These are phyloP conservation scores for Diarsia mendica DNA, from an alignment of 2,888 invertebrate genomes.

Conservation along the genomic window DNA sequence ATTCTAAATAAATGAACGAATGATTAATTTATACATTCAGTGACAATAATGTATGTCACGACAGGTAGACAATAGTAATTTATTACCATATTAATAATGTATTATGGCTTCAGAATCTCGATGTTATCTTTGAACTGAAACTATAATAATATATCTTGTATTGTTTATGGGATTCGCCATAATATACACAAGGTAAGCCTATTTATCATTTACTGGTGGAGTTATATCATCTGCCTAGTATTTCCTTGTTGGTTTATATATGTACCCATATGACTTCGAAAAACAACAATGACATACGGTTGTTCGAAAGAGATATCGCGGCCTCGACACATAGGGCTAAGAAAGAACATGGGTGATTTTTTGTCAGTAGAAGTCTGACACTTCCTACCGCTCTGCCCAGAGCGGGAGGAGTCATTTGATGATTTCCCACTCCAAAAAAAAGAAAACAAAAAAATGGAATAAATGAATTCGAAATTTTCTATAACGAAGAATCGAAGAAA, in stretches of 20 bases:
- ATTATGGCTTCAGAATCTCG: conserved; percentile 5
- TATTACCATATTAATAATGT: conserved; percentile 20
- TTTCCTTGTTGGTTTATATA: neutral
- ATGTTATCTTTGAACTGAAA: conserved; percentile 22
- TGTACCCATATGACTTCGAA: neutral
- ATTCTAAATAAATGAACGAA: neutral
- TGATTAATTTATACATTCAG: conserved; percentile 8
- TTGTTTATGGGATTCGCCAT: conserved; percentile 15
- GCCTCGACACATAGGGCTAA: no score
- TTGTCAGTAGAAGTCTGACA: no score
- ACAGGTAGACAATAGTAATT: conserved; percentile 43
- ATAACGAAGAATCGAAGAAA: no score
- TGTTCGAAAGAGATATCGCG: no score
- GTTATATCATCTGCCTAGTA: neutral
- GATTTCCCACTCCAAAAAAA: no score
- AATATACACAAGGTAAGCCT: neutral
- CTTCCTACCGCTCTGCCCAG: no score
- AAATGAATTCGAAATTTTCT: neutral
- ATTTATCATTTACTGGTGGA: conserved; percentile 19
- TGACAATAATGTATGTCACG: neutral
- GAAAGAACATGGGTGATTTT: no score
- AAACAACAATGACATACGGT: no score
- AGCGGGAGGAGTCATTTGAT: no score
- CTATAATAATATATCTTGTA: conserved; percentile 1
- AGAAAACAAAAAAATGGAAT: no score